These are phyloP conservation scores for Diarsia mendica DNA, from an alignment of 2,888 invertebrate genomes.

Conservation along the genomic window DNA sequence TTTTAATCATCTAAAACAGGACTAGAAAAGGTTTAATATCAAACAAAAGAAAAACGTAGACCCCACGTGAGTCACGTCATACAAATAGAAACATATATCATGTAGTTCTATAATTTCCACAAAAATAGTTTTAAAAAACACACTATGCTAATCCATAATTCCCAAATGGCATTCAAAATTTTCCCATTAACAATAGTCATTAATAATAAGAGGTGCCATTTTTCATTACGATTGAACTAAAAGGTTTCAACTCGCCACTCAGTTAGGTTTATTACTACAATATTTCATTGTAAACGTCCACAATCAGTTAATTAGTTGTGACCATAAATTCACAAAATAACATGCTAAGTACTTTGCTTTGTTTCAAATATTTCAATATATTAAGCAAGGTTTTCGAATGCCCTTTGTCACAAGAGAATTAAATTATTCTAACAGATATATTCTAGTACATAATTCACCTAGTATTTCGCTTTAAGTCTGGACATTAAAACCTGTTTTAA, in stretches of 20 bases:
- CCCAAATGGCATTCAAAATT: slow-evolving; percentile 27
- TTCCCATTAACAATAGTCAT: slow-evolving; percentile 26
- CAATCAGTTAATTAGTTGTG: slow-evolving; percentile 73
- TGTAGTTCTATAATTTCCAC: not conserved
- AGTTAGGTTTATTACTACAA: slow-evolving; percentile 66
- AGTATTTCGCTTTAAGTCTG: slow-evolving; percentile 31
- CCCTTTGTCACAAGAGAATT: slow-evolving; percentile 54
- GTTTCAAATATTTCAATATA: slow-evolving; percentile 58
- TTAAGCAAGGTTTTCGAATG: slow-evolving; percentile 43
- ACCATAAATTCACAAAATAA: slow-evolving; percentile 68
- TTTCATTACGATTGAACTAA: slow-evolving; percentile 62
- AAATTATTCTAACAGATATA: slow-evolving; percentile 40
- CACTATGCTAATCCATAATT: slow-evolving; percentile 7
- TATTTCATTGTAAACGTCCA: slow-evolving; percentile 68
- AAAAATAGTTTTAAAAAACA: slow-evolving; percentile 11
- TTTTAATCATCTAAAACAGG: not conserved
- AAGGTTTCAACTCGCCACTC: slow-evolving; percentile 64
- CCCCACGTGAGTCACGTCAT: not conserved
- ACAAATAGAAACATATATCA: too few relatives aligned
- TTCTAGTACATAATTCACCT: slow-evolving; percentile 36
- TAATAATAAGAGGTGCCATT: slow-evolving; percentile 49
- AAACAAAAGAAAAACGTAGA: not conserved
- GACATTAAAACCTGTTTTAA: slow-evolving; percentile 48
- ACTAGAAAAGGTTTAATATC: too few relatives aligned
- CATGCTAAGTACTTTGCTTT: slow-evolving; percentile 59